Evolutionary conservation across 2,797 vertebrate genomes (phyloP), one percentile per base, ranked within the genome.

Genomic region (Gephyroberyx darwinii): DNA sequence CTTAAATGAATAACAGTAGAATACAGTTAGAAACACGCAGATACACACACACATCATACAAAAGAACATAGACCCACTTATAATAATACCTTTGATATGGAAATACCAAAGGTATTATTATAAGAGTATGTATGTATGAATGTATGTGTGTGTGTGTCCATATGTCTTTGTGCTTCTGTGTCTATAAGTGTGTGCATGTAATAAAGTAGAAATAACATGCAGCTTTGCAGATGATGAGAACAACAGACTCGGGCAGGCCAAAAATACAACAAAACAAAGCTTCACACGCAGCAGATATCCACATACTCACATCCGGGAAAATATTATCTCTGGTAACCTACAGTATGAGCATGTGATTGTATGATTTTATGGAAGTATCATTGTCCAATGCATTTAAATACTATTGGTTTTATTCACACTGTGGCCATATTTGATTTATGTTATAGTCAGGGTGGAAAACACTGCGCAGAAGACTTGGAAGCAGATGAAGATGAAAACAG

Each of bases 211-310:
- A 55, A 61, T 31, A 50, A 56, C 56, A 63, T 67, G 51, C 57
- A 67, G 58, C 58, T 47, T 19, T 60, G 47, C 26, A 35, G 30
- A 45, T 60, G 39, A 59, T 54, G 63, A 35, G 56, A 37, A 47
- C 47, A 60, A 54, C 64, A 67, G 64, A 61, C 61, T 74, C 50
- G 67, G 19, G 1, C 0, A 41, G 31, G 26, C 55, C 51, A 52
- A 43, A 65, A 64, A 57, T 50, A 64, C 39, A 41, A 41, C 39
- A 50, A 19, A 64, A n/a, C n/a, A 53, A 52, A 71, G 33, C 52
- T 56, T 64, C 69, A 56, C 4, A 56, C 26, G 1, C 47, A 19
- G 37, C 47, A 65, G 5, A 31, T 19, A 33, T 5, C 17, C 8
- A 10, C 37, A 10, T 12, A 47, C 51, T 30, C 14, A 45, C 22